Conservation (phyloP, 2,888 invertebrate species). For the Orgyia antiqua region DNA sequence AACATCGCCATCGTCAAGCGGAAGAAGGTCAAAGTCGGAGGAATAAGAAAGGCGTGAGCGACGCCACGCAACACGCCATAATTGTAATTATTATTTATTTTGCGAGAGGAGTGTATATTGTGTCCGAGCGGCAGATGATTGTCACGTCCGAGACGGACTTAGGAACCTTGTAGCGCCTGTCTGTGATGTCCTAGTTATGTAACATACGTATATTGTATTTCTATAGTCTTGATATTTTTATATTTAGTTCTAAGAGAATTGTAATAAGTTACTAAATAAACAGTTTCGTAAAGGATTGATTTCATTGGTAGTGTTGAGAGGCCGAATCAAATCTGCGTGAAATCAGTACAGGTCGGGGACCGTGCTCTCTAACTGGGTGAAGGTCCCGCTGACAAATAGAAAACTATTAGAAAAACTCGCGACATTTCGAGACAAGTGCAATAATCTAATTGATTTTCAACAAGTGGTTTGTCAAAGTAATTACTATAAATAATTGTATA, state of each 20-base stretch:
- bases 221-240: slow-evolving; percentile 59
- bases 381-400: slow-evolving; percentile 54
- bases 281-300: slow-evolving; percentile 59
- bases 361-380: slow-evolving; percentile 53
- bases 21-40: slow-evolving; percentile 26
- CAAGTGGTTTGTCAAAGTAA: slow-evolving; percentile 11
- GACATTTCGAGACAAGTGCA: slow-evolving; percentile 36
- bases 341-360: slow-evolving; percentile 50
- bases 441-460: slow-evolving; percentile 40
- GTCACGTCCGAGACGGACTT: slow-evolving; percentile 2
- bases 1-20: slow-evolving; percentile 20
- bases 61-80: slow-evolving; percentile 50
- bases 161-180: slow-evolving; percentile 17
- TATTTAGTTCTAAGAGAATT: slow-evolving; percentile 54
- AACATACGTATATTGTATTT: slow-evolving; percentile 27
- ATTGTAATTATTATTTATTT: slow-evolving; percentile 56
- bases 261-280: slow-evolving; percentile 72
- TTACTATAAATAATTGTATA: slow-evolving; percentile 3
- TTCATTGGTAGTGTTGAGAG: slow-evolving; percentile 49
- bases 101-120: slow-evolving; percentile 11
- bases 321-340: slow-evolving; percentile 51
- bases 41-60: slow-evolving; percentile 19
- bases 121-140: slow-evolving; percentile 7
- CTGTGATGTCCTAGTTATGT: slow-evolving; percentile 54
- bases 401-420: slow-evolving; percentile 36